Conservation (phyloP, 2,797 vertebrate species). For the Remorina albescens region DNA sequence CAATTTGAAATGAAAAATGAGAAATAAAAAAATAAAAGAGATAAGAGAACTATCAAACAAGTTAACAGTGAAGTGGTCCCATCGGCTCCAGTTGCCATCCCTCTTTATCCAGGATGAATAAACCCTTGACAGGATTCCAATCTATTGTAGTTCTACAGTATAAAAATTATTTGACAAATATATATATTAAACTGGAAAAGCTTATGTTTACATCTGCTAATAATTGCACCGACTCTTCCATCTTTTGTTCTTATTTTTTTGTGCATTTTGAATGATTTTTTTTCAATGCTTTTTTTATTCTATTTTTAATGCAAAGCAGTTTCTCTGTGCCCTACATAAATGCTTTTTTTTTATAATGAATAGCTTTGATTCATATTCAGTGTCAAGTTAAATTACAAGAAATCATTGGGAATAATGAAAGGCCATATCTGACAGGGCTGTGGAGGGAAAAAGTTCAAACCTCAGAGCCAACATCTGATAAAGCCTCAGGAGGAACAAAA, state of each 20-base stretch:
- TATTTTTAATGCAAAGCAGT: no score
- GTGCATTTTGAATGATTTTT: no score
- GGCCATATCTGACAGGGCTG: neutral
- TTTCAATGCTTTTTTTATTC: no score
- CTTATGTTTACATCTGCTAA: no score
- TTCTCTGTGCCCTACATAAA: no score
- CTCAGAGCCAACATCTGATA: no score
- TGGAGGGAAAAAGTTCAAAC: neutral
- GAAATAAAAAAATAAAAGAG: no score
- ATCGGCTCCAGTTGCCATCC: neutral
- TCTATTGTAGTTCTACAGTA: neutral
- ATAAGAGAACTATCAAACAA: neutral
- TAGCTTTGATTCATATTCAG: neutral
- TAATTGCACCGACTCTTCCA: no score
- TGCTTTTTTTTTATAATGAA: no score
- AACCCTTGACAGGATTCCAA: neutral
- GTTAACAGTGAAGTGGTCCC: neutral
- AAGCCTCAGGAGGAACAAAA: neutral
- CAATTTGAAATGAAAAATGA: no score
- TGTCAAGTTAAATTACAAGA: neutral
- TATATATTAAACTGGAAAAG: no score
- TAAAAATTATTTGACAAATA: neutral
- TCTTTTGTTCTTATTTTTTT: no score
- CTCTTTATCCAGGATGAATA: neutral
- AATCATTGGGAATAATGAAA: neutral